phyloP scores from a whole-genome alignment of 2,797 vertebrate species.

The Tauraco hartlaubi region DNA sequence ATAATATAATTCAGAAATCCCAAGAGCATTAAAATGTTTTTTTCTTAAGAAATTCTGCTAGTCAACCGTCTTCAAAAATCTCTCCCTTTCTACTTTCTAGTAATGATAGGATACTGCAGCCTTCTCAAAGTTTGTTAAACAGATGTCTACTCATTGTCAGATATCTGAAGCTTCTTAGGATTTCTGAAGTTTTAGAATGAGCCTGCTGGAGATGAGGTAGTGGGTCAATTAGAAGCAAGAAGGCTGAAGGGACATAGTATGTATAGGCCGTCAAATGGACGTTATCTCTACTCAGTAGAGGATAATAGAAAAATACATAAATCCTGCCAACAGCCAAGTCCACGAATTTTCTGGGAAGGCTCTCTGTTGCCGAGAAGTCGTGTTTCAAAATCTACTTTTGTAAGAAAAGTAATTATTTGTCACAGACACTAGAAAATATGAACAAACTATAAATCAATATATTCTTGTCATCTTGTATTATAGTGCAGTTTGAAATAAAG shows the following conservation, averaged over 20 bases:
- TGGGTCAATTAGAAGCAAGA: neutral
- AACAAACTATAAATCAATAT: neutral
- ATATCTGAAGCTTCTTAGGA: neutral
- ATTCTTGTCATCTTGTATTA: neutral
- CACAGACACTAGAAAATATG: neutral
- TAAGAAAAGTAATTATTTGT: neutral
- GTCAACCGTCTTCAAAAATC: neutral
- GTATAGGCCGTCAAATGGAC: neutral
- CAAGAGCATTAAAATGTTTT: neutral
- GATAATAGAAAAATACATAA: too few species aligned
- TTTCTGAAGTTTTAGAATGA: neutral
- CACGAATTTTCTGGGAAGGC: neutral
- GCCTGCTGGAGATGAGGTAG: neutral
- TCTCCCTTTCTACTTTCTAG: neutral
- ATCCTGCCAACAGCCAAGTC: neutral
- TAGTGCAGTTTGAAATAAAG: neutral
- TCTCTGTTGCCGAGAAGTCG: neutral
- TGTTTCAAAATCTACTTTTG: neutral
- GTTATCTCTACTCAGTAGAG: neutral
- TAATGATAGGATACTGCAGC: neutral
- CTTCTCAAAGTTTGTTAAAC: neutral
- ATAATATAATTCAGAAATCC: neutral
- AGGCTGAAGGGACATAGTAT: neutral
- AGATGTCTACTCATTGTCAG: neutral
- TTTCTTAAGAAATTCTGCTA: neutral